Evolutionary conservation across 2,797 vertebrate genomes (phyloP), one percentile per base, ranked within the genome.

Genomic region (Garrulus glandarius): DNA sequence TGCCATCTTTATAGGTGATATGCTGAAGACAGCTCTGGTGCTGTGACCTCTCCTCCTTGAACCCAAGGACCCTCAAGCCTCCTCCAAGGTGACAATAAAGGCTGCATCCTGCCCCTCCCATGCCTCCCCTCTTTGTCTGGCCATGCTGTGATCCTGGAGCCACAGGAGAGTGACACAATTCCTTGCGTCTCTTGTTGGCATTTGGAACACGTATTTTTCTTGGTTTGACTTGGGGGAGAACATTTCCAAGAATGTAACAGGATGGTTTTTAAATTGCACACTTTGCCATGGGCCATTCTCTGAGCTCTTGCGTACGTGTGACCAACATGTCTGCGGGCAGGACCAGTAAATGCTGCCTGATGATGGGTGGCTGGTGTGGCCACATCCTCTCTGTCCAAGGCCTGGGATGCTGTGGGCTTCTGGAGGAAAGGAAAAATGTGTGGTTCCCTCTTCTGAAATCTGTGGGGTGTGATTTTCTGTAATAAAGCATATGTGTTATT

Each of bases 331-430:
- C 81, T 91, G 95, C 11, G 65, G 91, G 55, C 72, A 87, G 87
- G 61, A 75, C 43, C 79, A 86, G 82, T 44, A 95, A 93, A 72
- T 76, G 68, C 50, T 87, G 77, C 50, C 43, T 88, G 53, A 34
- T 74, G 84, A 61, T 61, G 91, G 68, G 75, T 32, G 56, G 24
- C 29, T 91, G 55, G 5, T 59, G 32, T 81, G 53, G 72, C 91
- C 95, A 96, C 92, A 93, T 93, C 95, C 94, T 95, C 79, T 84
- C 32, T 44, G 43, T 69, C n/a, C 59, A 86, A 72, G n/a, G 46
- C 59, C 50, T 91, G 92, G n/a, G 17, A 13, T 89, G 34, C 84
- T 93, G 69, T 78, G 64, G 78, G 46, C 64, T 96, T 50, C 23
- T 94, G 43, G 21, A 68, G 61, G 39, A 93, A 36, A 44, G 36